These are phyloP conservation scores for Calonectris borealis DNA, from an alignment of 2,113 vertebrate genomes.

Conservation along the genomic window DNA sequence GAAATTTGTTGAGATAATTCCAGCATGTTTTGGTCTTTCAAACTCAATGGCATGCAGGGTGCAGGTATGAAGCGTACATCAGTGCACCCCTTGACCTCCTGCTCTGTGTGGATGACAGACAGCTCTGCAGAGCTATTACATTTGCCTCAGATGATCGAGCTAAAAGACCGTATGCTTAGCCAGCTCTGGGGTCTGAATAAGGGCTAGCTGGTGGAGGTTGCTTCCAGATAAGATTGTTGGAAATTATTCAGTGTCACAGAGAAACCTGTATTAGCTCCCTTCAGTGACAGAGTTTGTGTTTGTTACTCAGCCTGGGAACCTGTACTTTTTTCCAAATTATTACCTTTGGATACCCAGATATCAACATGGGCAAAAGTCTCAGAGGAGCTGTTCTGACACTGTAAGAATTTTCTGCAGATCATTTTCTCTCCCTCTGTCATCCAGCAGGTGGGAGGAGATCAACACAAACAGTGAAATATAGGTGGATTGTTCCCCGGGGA, in stretches of 20 bases:
- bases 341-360: background rate
- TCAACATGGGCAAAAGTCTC: background rate
- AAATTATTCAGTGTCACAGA: background rate
- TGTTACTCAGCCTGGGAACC: background rate
- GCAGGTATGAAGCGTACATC: background rate
- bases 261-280: background rate
- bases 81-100: background rate
- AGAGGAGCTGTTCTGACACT: background rate
- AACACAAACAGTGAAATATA: background rate
- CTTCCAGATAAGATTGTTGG: background rate
- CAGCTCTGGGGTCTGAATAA: background rate
- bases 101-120: background rate
- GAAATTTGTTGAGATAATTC: background rate
- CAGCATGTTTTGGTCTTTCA: background rate
- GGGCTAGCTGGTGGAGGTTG: background rate
- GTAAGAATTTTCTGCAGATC: background rate
- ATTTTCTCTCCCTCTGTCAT: background rate
- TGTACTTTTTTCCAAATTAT: background rate
- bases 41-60: background rate
- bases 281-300: background rate
- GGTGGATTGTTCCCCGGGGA: background rate
- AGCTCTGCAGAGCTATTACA: background rate
- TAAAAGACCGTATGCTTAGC: background rate
- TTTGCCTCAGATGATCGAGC: background rate
- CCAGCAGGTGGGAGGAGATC: constrained; percentile 21